Conservation (phyloP, 2,888 invertebrate species). For the Eucera pruinosa region DNA sequence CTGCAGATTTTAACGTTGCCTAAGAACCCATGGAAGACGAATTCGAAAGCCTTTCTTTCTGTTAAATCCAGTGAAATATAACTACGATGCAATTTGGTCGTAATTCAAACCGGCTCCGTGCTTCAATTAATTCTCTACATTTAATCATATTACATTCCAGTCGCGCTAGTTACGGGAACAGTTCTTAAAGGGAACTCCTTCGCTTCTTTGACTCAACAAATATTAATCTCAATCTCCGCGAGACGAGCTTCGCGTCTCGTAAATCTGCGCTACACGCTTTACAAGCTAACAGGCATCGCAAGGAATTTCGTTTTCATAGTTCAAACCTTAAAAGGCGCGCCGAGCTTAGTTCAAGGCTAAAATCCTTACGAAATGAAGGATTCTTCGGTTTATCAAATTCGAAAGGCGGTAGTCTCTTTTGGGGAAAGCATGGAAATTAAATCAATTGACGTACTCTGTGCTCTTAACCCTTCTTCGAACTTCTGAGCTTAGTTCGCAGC, state of each 20-base stretch:
- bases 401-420: not conserved
- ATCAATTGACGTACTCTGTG: too few species aligned
- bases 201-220: slow-evolving; percentile 8
- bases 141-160: not conserved
- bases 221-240: slow-evolving; percentile 27
- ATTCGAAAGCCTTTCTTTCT: not conserved
- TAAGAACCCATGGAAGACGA: not conserved
- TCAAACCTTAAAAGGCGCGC: not conserved
- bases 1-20: slow-evolving; percentile 1
- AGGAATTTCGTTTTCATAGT: slow-evolving; percentile 14
- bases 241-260: not conserved
- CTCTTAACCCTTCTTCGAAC: too few species aligned
- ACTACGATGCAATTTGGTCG: not conserved
- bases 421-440: too few species aligned
- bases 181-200: not conserved
- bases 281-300: slow-evolving; percentile 5
- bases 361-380: slow-evolving; percentile 1
- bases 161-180: not conserved
- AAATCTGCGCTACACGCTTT: not conserved
- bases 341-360: not conserved
- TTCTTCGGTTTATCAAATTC: not conserved
- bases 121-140: not conserved
- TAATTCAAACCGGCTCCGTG: not conserved
- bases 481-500: too few species aligned
- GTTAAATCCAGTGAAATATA: not conserved